A percentile compares a stretch with the other conserved stretches of the same genome.
Evolutionary conservation across 1,140 invertebrate species (phyloP).

Genomic region (Elysia chlorotica): DNA sequence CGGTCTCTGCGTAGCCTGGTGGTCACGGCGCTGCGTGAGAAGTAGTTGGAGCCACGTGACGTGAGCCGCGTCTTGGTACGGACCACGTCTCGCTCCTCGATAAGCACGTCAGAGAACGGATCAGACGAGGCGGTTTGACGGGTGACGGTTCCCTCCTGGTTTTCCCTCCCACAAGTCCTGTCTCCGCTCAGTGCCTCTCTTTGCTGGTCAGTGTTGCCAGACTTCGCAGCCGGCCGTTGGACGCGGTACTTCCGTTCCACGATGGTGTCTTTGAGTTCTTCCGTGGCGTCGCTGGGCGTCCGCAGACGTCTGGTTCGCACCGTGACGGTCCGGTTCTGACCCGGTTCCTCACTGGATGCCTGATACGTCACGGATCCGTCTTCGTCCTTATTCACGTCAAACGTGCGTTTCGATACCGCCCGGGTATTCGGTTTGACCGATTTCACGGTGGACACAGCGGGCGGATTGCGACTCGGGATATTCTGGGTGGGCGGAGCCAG

Average conservation of each 20-base stretch:
- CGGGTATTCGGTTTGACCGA: too few relatives aligned
- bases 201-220: too few relatives aligned
- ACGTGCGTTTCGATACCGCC: not conserved
- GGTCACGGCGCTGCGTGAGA: constrained; percentile 33
- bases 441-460: too few relatives aligned
- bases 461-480: too few relatives aligned
- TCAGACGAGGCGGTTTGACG: too few relatives aligned
- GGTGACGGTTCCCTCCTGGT: too few relatives aligned
- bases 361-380: constrained; percentile 38
- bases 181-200: too few relatives aligned
- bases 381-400: constrained; percentile 18
- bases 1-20: constrained; percentile 34
- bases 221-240: too few relatives aligned
- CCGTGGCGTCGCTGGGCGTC: constrained; percentile 73
- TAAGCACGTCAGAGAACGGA: too few relatives aligned
- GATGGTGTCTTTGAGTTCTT: constrained; percentile 76
- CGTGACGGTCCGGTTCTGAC: constrained; percentile 40
- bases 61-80: constrained; percentile 45
- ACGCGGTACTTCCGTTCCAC: constrained; percentile 31
- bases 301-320: constrained; percentile 60
- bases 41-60: constrained; percentile 49
- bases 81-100: constrained; percentile 46
- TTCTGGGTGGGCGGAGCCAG: too few relatives aligned
- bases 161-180: too few relatives aligned
- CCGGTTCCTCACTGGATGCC: constrained; percentile 31